Evolutionary conservation across 2,888 invertebrate species (phyloP), one percentile per base, ranked within the genome.

Genomic region (Agrochola lota): DNA sequence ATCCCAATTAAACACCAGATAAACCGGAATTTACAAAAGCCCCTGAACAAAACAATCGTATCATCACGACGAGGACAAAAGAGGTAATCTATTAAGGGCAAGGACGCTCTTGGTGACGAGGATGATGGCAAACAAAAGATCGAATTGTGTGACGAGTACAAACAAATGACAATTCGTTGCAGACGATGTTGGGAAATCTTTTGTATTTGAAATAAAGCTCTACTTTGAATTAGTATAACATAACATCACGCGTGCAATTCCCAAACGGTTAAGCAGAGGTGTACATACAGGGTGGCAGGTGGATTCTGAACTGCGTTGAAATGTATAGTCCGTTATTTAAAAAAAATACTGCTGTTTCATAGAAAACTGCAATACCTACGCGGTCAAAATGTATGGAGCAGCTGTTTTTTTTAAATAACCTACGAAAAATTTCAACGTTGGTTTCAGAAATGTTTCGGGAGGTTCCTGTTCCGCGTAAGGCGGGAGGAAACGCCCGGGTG

Each of bases 81-180:
- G 71, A 71, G 73, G 63, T 74, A 57, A 77, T 76, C 83, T 71
- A 89, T 90, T 90, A 83, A 84, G 90, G 86, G 82, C 90, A 88
- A 90, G 90, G 90, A 72, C 86, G 60, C 49, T 75, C 43, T 80
- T 84, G 75, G 80, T 86, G 87, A 80, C 71, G 11, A 43, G 68
- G 73, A 79, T 71, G 69, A 46, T 70, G 62, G 63, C 88, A 87
- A 81, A 88, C 88, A 88, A 88, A 82, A 82, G 81, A 46, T 40
- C 17, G 66, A 64, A 46, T 78, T 74, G 78, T 81, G 62, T 81
- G 82, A 78, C 71, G 62, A 64, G 59, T 59, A 71, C 84, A 87
- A 84, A 87, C 84, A 84, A 85, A 86, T 86, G 81, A 70, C 85
- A 63, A 84, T 88, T 84, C 80, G 80, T 81, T 71, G 68, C 72